Evolutionary conservation across 2,888 invertebrate genomes (phyloP).

Genomic region (Catocala sponsa): DNA sequence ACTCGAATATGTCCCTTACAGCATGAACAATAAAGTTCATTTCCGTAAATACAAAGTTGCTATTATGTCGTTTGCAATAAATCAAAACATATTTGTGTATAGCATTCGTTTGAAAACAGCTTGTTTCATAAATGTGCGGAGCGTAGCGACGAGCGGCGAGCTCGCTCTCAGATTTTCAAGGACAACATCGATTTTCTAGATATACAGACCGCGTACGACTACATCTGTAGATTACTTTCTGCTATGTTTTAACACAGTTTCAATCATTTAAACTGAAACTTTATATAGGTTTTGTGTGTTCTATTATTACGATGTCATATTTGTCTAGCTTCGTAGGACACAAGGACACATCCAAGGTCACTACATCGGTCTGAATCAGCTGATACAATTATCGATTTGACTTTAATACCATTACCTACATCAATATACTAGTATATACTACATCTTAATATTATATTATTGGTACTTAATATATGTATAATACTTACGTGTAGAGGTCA

Average conservation of each 20-base stretch:
- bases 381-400: conserved; percentile 40
- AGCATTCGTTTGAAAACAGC: conserved; percentile 10
- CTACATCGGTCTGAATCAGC: conserved; percentile 26
- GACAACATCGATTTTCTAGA: conserved; percentile 37
- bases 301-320: background rate
- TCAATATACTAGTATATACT: background rate
- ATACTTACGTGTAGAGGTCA: conserved; percentile 78
- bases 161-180: conserved; percentile 24
- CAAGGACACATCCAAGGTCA: conserved; percentile 28
- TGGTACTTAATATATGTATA: too few relatives aligned
- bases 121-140: background rate
- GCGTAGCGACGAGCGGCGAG: background rate
- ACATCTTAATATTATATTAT: background rate
- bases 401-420: conserved; percentile 6
- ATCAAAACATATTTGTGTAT: background rate
- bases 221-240: too few relatives aligned
- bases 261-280: too few relatives aligned
- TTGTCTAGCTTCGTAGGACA: too few relatives aligned
- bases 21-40: too few relatives aligned
- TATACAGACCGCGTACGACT: background rate
- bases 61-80: background rate
- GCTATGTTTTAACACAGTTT: too few relatives aligned
- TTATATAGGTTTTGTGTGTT: too few relatives aligned
- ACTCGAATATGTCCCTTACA: too few relatives aligned
- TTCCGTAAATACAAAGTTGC: too few relatives aligned